A percentile compares a stretch with the other conserved stretches of the same genome.
phyloP scores from a whole-genome alignment of 1,140 invertebrate species.

The Charaxes varanes region DNA sequence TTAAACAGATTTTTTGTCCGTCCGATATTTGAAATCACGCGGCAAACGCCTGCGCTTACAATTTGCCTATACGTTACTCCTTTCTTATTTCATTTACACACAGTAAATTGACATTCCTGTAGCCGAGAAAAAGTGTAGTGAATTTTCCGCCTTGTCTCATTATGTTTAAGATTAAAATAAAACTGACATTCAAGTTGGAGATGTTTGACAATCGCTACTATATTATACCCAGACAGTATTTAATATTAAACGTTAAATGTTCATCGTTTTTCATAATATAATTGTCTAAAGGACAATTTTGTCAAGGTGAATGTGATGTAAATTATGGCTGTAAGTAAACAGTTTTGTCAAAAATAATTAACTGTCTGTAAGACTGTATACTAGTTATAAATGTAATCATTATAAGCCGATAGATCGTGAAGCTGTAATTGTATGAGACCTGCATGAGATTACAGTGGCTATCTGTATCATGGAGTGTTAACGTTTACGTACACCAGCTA shows the following conservation, averaged over 20 bases:
- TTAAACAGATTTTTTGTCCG: no score
- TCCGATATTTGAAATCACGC: background rate
- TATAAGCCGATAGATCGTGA: slow-evolving; percentile 18
- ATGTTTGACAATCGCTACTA: background rate
- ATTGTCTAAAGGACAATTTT: background rate
- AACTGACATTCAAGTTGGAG: no score
- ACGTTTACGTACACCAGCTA: slow-evolving; percentile 36
- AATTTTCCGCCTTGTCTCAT: background rate
- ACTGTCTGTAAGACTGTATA: slow-evolving; percentile 36
- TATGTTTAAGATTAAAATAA: background rate
- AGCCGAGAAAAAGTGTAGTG: background rate
- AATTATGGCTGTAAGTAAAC: slow-evolving; percentile 9
- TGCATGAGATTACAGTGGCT: slow-evolving; percentile 7
- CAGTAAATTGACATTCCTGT: slow-evolving; percentile 10
- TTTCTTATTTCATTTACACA: background rate
- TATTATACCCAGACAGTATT: slow-evolving; percentile 5
- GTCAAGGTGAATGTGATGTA: slow-evolving; percentile 21
- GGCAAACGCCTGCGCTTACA: background rate
- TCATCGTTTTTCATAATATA: background rate
- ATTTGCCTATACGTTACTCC: background rate
- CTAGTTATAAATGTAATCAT: slow-evolving; percentile 26
- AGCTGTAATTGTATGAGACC: slow-evolving; percentile 4
- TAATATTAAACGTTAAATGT: slow-evolving; percentile 4
- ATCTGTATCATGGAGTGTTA: slow-evolving; percentile 1
- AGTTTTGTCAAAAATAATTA: slow-evolving; percentile 23